These are phyloP conservation scores for Syritta pipiens DNA, from an alignment of 2,888 invertebrate genomes.

Conservation along the genomic window DNA sequence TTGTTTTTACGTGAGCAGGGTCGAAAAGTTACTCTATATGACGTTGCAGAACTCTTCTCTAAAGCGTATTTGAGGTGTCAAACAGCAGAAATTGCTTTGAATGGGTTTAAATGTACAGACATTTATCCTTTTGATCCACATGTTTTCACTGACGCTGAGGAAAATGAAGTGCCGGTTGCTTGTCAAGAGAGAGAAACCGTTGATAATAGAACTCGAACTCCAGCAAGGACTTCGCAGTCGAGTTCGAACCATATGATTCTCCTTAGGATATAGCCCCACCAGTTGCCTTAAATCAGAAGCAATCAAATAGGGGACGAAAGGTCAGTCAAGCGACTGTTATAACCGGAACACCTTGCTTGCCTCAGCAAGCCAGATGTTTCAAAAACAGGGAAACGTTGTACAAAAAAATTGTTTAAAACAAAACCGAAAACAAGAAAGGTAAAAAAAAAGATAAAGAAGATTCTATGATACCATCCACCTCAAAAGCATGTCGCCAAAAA, in stretches of 20 bases:
- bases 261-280: not conserved
- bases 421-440: no score
- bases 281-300: not conserved
- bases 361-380: no score
- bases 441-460: no score
- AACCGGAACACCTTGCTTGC: not conserved
- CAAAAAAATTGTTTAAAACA: no score
- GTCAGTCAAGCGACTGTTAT: not conserved
- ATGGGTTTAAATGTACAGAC: constrained; percentile 48
- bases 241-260: not conserved
- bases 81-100: constrained; percentile 44
- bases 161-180: not conserved
- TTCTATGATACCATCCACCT: no score
- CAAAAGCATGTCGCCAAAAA: no score
- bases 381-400: no score
- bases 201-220: not conserved
- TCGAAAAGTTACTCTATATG: constrained; percentile 44
- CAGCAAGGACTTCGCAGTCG: no score
- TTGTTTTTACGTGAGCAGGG: constrained; percentile 34
- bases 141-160: constrained; percentile 48
- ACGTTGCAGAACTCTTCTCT: constrained; percentile 39
- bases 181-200: not conserved
- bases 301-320: constrained; percentile 1
- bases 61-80: constrained; percentile 50
- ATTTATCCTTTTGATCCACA: constrained; percentile 55